Evolutionary conservation across 2,797 vertebrate genomes (phyloP).

Genomic region (Cynopterus sphinx): DNA sequence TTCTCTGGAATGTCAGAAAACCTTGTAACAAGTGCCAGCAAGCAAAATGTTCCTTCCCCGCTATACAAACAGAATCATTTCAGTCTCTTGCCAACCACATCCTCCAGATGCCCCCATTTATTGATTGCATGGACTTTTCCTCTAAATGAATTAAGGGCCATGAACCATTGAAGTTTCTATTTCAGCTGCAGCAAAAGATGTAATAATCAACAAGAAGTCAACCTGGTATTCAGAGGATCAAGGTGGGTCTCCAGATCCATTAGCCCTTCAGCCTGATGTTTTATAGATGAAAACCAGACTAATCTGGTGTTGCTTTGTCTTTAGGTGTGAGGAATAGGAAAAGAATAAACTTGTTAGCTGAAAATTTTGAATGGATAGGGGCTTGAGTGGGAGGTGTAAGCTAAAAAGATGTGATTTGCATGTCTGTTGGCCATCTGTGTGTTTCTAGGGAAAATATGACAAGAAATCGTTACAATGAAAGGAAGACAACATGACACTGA

Average conservation of each 20-base stretch:
- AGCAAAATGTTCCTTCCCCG: not conserved
- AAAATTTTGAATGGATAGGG: constrained; percentile 59
- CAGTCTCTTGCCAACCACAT: not conserved
- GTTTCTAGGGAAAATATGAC: not conserved
- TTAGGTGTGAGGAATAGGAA: not conserved
- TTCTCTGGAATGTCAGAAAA: not conserved
- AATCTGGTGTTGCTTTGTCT: not conserved
- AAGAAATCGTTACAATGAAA: constrained; percentile 1
- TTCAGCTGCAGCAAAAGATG: not conserved
- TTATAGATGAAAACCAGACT: not conserved
- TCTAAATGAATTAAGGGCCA: constrained; percentile 9
- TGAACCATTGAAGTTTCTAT: not conserved
- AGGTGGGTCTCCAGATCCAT: not conserved
- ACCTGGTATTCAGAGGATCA: not conserved
- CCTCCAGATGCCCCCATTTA: not conserved
- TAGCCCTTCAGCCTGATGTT: not conserved
- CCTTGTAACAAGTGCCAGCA: not conserved
- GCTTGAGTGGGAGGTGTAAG: constrained; percentile 16
- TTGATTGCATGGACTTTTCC: not conserved
- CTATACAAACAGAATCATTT: not conserved
- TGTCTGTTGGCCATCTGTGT: constrained; percentile 39
- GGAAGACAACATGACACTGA: not conserved
- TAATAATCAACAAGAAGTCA: not conserved
- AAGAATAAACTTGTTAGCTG: constrained; percentile 12
- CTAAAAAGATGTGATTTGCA: not conserved